Base-by-base conservation (phyloP, 2,888 invertebrate species). In the Plagodis pulveraria region DNA sequence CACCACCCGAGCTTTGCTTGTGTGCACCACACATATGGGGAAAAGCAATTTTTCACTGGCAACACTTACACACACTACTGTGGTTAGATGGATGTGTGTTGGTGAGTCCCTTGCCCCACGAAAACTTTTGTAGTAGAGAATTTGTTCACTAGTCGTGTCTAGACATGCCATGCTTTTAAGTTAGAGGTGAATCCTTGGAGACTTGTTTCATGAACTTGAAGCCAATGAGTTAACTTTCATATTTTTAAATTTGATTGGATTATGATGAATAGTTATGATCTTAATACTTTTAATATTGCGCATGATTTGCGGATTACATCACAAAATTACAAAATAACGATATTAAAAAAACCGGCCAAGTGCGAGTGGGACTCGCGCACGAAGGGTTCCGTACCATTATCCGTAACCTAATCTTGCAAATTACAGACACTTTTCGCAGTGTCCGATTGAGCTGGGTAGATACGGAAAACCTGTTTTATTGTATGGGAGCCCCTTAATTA, bases 101-200 rank as follows among this genome's bases (percentile, higher is more conserved):
- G 84, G 86, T 86, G 81, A 84, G 88, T 86, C 80, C 83, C 80
- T 88, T 87, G 83, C 89, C 84, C 86, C 83, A 86, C 84, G 87
- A 86, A 89, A 91, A 92, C 85, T 91, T 91, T 91, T 80, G 87
- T 90, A 87, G 86, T 86, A 90, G 83, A 84, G 81, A 90, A 89
- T 91, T 91, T 90, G 89, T 90, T 88, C 87, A 77, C 86, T 89
- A 88, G 89, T 87, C 82, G 86, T 86, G 91, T 91, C 91, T 91
- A 91, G 92, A 91, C 92, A 89, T 81, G 86, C 82, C 83, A 89
- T 83, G 87, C 86, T 88, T 89, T 84, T 87, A 86, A 87, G 80
- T 87, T 86, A 78, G 83, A 86, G 85, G 86, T 82, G 87, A 86
- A 87, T 89, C 87, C 84, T 82, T 77, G 65, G 83, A 83, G 84